phyloP scores from a whole-genome alignment of 2,113 vertebrate species.

The Muntiacus muntjak region DNA sequence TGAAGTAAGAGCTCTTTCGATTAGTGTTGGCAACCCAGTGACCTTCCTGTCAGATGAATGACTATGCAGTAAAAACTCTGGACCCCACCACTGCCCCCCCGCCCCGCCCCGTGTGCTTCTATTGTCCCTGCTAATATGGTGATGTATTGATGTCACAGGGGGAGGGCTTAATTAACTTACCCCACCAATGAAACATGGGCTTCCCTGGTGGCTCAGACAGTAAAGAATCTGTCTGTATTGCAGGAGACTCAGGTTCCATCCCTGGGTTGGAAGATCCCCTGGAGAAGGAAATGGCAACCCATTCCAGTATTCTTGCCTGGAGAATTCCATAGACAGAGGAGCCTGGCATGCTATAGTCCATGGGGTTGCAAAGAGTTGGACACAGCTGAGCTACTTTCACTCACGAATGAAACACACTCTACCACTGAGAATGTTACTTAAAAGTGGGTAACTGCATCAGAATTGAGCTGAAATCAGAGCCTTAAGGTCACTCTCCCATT shows the following conservation, averaged over 20 bases:
- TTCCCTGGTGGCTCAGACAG: background rate
- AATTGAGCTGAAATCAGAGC: background rate
- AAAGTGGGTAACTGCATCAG: background rate
- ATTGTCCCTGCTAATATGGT: background rate
- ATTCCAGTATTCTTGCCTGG: background rate
- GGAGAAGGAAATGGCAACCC: background rate
- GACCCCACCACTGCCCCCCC: background rate
- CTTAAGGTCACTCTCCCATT: background rate
- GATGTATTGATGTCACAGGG: background rate
- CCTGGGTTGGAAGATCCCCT: background rate
- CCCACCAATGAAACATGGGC: constrained; percentile 1
- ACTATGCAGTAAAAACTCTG: background rate
- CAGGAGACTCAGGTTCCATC: background rate
- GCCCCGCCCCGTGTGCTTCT: background rate
- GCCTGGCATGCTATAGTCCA: background rate
- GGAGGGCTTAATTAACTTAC: background rate
- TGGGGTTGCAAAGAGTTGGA: background rate
- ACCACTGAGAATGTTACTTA: constrained; percentile 1
- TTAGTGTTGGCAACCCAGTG: background rate
- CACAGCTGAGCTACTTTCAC: background rate
- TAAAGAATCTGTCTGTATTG: background rate
- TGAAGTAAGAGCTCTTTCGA: constrained; percentile 9
- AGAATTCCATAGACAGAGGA: background rate
- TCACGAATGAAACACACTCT: background rate
- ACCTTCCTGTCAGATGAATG: constrained; percentile 25